These are phyloP conservation scores for Standfussiana lucernea DNA, from an alignment of 2,888 invertebrate genomes.

Conservation along the genomic window DNA sequence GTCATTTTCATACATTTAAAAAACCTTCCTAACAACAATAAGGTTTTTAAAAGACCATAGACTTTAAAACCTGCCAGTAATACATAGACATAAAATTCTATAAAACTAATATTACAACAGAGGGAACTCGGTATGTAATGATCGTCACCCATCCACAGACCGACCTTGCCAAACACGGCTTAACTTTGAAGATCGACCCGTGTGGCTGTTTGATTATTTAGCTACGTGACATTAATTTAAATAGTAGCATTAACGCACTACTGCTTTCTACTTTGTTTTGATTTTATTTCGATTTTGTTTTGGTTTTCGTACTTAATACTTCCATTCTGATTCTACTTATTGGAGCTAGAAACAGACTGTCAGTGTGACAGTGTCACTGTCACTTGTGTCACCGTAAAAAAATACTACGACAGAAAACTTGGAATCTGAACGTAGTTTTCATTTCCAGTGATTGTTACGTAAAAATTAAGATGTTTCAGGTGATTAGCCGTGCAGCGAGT, in stretches of 20 bases:
- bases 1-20: too few relatives aligned
- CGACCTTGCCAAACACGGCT: background rate
- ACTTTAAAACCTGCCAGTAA: too few relatives aligned
- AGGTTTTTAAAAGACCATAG: too few relatives aligned
- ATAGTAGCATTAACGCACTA: background rate
- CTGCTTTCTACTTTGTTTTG: background rate
- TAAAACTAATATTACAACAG: too few relatives aligned
- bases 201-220: background rate
- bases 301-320: background rate
- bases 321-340: background rate
- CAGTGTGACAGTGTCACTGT: constrained; percentile 15
- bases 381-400: background rate
- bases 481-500: constrained; percentile 74
- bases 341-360: background rate
- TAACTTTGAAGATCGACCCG: background rate
- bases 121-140: background rate
- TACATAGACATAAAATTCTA: too few relatives aligned
- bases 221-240: background rate
- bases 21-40: too few relatives aligned
- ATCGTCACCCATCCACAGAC: background rate
- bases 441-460: constrained; percentile 69
- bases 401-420: background rate
- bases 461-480: constrained; percentile 81
- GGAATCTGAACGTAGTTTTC: constrained; percentile 43
- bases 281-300: background rate